Conservation (phyloP, 2,113 vertebrate species). For the Chiloscyllium plagiosum region DNA sequence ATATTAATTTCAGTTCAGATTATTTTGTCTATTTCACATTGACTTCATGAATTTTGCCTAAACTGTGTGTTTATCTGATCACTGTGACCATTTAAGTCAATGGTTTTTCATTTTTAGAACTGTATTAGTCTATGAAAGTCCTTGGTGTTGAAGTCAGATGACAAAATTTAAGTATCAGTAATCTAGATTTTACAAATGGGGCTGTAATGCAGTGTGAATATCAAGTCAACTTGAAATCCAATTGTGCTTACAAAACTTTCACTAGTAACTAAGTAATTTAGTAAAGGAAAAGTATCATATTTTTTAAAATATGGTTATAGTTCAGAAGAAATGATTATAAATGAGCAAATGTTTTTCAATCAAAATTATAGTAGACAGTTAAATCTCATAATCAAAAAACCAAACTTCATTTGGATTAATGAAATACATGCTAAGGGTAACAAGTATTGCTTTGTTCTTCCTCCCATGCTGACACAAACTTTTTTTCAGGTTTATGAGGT, state of each 20-base stretch:
- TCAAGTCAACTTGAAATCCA: neutral
- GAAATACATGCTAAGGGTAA: neutral
- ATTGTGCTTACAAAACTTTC: neutral
- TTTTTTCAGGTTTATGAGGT: slow-evolving; percentile 95
- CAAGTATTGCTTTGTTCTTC: slow-evolving; percentile 50
- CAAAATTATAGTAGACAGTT: neutral
- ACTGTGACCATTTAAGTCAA: no score
- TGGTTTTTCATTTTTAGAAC: no score
- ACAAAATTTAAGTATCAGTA: no score
- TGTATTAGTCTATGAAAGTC: no score
- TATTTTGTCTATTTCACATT: no score
- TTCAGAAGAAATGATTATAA: neutral
- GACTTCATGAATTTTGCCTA: no score
- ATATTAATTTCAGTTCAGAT: no score
- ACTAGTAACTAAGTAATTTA: neutral
- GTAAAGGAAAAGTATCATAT: neutral
- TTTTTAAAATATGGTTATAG: neutral
- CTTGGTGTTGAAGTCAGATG: no score
- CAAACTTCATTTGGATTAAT: neutral
- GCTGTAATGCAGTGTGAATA: neutral
- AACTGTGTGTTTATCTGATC: no score
- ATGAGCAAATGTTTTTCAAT: neutral
- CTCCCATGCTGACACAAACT: slow-evolving; percentile 74
- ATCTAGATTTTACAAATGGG: neutral
- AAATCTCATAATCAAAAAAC: slow-evolving; percentile 18